These are phyloP conservation scores for Chlorospingus flavigularis DNA, from an alignment of 2,797 vertebrate genomes.

Conservation along the genomic window DNA sequence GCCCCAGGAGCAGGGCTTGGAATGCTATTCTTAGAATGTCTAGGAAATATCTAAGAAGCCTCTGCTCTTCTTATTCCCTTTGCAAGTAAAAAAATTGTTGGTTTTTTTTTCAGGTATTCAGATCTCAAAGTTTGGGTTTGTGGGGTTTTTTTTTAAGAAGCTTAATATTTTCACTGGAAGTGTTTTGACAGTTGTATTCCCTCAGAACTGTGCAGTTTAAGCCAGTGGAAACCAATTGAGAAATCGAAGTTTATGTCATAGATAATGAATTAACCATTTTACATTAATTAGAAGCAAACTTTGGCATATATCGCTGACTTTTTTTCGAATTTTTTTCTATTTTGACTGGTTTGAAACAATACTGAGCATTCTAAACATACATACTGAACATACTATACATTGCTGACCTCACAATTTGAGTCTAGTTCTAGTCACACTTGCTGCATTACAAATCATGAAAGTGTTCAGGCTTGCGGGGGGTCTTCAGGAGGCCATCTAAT, in stretches of 20 bases:
- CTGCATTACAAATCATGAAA: neutral
- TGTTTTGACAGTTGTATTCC: neutral
- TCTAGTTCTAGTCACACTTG: neutral
- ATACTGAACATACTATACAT: neutral
- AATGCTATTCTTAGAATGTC: slow-evolving; percentile 29
- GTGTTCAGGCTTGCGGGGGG: neutral
- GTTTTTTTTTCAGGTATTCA: neutral
- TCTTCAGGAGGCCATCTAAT: neutral
- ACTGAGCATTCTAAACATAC: neutral
- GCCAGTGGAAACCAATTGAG: neutral
- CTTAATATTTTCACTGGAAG: neutral
- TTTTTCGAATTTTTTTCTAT: neutral
- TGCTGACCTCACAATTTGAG: neutral
- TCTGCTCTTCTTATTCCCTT: neutral
- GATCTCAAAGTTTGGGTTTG: neutral
- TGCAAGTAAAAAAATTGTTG: neutral
- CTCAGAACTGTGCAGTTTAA: neutral
- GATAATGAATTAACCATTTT: neutral
- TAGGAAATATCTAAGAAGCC: neutral
- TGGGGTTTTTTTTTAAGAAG: neutral
- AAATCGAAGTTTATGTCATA: neutral
- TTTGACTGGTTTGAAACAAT: neutral
- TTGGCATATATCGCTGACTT: neutral
- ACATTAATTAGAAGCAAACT: neutral
- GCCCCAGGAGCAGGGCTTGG: neutral